Evolutionary conservation across 2,113 vertebrate species (phyloP).

Genomic region (Lamprologus callipterus): DNA sequence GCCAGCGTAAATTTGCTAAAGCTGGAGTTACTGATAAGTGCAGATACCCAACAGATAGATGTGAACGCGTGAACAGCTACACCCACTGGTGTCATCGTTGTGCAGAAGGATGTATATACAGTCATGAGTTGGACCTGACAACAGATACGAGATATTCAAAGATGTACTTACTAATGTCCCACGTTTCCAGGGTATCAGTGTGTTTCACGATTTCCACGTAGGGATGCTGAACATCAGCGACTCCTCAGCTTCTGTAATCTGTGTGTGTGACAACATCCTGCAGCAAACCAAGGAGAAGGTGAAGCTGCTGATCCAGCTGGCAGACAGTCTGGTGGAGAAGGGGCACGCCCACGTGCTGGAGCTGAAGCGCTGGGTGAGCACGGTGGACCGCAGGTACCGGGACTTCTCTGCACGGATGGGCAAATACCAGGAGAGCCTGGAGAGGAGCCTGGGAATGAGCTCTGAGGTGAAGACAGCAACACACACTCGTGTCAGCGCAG

Average conservation of each 20-base stretch:
- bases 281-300: constrained; percentile 99
- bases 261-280: not conserved
- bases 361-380: constrained; percentile 95
- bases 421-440: constrained; percentile 86
- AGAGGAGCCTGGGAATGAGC: constrained; percentile 88
- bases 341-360: constrained; percentile 90
- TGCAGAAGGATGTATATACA: too few species aligned
- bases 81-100: too few species aligned
- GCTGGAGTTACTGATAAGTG: too few species aligned
- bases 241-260: not conserved
- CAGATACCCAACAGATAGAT: too few species aligned
- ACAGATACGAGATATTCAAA: not conserved
- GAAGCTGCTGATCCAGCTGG: constrained; percentile 94
- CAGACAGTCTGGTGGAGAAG: constrained; percentile 94
- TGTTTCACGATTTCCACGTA: not conserved
- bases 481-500: not conserved
- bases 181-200: not conserved
- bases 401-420: constrained; percentile 93
- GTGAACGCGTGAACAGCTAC: too few species aligned
- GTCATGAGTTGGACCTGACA: too few species aligned
- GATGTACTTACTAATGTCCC: not conserved
- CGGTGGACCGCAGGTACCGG: constrained; percentile 90
- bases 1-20: too few species aligned
- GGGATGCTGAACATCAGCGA: not conserved
- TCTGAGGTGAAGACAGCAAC: constrained; percentile 71